Percentiles rank a stretch among this genome's conserved stretches.
Evolutionary conservation across 2,888 invertebrate genomes (phyloP).

Genomic region (Linnaemya tessellans): DNA sequence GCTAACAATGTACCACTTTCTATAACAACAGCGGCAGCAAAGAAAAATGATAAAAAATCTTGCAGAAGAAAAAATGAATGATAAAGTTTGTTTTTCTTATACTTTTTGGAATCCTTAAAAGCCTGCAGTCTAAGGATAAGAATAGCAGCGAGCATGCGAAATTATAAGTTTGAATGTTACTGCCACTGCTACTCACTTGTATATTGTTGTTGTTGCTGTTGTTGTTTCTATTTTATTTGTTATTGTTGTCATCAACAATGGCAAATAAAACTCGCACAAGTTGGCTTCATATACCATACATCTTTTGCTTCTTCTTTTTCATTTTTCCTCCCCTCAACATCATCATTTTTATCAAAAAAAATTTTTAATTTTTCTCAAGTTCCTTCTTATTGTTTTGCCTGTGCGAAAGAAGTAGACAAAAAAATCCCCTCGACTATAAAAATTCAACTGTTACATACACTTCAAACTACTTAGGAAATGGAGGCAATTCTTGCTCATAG

Average conservation of each 20-base stretch:
- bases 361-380: constrained; percentile 45
- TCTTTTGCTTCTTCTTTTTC: neutral
- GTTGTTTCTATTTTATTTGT: constrained; percentile 18
- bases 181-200: constrained; percentile 1
- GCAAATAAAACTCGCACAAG: constrained; percentile 52
- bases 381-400: constrained; percentile 7
- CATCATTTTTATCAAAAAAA: constrained; percentile 47
- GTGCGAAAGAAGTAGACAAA: neutral
- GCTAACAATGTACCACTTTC: constrained; percentile 36
- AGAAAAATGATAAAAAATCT: neutral
- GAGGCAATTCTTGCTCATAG: constrained; percentile 36
- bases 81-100: constrained; percentile 19
- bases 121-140: constrained; percentile 66
- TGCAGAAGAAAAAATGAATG: neutral
- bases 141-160: constrained; percentile 31
- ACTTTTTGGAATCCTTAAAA: constrained; percentile 57
- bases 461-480: constrained; percentile 49
- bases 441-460: constrained; percentile 34
- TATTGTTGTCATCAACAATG: constrained; percentile 45
- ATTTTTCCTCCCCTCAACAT: constrained; percentile 12
- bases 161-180: constrained; percentile 58
- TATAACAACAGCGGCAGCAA: neutral
- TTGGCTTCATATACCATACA: constrained; percentile 31
- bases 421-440: neutral
- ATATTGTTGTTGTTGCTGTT: constrained; percentile 21